phyloP scores from a whole-genome alignment of 2,113 vertebrate genomes.

The Todiramphus saurophagus region DNA sequence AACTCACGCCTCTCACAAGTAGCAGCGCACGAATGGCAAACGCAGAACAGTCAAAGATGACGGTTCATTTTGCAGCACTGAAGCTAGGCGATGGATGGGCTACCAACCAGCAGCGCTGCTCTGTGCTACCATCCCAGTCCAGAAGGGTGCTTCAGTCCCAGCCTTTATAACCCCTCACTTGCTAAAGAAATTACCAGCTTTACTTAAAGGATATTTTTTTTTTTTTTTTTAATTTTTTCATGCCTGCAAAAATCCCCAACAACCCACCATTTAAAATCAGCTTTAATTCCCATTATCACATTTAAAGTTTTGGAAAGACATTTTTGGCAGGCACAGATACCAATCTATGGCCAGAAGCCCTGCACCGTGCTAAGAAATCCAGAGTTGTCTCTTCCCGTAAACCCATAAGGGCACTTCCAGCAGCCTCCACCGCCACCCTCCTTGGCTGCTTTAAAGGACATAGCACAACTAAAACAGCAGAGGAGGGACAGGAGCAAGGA shows the following conservation, averaged over 20 bases:
- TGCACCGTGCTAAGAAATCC: background rate
- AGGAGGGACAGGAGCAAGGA: background rate
- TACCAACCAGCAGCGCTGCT: background rate
- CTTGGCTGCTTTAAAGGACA: background rate
- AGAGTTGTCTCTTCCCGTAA: background rate
- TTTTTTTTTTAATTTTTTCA: background rate
- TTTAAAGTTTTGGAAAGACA: background rate
- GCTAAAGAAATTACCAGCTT: background rate
- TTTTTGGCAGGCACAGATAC: background rate
- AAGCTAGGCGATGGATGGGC: accelerated
- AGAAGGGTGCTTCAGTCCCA: background rate
- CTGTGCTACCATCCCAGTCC: accelerated
- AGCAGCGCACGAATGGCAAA: background rate
- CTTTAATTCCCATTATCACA: background rate
- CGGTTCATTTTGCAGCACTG: background rate
- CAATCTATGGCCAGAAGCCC: background rate
- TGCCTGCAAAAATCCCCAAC: background rate
- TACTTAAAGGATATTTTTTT: background rate
- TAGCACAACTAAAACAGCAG: accelerated
- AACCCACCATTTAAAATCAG: background rate
- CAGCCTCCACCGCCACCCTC: background rate
- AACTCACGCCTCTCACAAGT: accelerated
- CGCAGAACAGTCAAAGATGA: accelerated
- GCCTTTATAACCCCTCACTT: background rate
- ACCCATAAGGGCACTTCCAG: background rate